These are phyloP conservation scores for Chaetodon auriga DNA, from an alignment of 2,113 vertebrate genomes.

Conservation along the genomic window DNA sequence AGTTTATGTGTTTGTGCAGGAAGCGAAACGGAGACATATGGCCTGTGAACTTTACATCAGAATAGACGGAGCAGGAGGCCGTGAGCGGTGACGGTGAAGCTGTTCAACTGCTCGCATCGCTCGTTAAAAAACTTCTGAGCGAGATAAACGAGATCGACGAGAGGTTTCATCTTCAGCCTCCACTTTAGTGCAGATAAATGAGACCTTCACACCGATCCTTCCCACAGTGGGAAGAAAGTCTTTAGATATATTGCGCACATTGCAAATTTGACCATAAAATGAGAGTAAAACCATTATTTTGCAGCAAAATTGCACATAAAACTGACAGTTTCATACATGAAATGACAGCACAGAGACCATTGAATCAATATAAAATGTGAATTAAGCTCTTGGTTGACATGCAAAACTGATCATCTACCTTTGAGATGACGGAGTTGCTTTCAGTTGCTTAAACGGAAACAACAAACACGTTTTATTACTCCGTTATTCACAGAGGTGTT, in stretches of 20 bases:
- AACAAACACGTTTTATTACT: neutral
- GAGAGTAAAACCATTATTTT: neutral
- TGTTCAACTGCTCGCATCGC: neutral
- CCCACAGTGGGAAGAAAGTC: neutral
- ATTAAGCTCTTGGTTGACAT: neutral
- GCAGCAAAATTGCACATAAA: too few species aligned
- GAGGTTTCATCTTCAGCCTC: neutral
- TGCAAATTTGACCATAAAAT: too few species aligned
- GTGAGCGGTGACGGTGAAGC: constrained; percentile 22
- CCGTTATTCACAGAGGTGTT: neutral
- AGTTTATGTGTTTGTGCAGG: constrained; percentile 52
- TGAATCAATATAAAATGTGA: neutral
- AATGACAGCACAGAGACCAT: neutral
- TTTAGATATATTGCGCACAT: neutral
- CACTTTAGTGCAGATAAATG: neutral
- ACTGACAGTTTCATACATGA: neutral
- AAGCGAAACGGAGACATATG: constrained; percentile 66
- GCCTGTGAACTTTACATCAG: constrained; percentile 66
- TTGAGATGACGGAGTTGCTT: neutral
- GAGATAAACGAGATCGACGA: neutral
- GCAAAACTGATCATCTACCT: neutral
- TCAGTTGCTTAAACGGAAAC: neutral
- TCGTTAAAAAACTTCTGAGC: neutral
- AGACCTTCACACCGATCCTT: neutral
- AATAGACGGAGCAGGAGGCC: constrained; percentile 13